phyloP scores from a whole-genome alignment of 2,113 vertebrate species.

The Alces alces region DNA sequence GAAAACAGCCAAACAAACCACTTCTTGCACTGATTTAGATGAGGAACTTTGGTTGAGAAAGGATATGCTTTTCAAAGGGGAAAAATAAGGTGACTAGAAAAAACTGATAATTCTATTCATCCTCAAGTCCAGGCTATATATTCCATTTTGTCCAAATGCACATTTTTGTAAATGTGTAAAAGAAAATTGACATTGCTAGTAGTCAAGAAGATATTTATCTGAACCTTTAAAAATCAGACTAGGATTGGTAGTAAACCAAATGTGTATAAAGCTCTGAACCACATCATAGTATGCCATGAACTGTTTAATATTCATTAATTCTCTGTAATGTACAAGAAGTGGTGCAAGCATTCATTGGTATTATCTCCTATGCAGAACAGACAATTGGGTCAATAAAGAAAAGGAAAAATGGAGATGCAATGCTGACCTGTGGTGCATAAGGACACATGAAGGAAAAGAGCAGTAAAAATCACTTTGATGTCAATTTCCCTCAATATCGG shows the following conservation, averaged over 20 bases:
- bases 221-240: constrained; percentile 10
- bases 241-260: not conserved
- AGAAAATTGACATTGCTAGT: not conserved
- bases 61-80: not conserved
- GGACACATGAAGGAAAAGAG: not conserved
- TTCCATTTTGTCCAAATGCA: constrained; percentile 20
- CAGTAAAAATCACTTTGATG: not conserved
- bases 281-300: not conserved
- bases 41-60: not conserved
- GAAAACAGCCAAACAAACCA: not conserved
- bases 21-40: not conserved
- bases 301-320: not conserved
- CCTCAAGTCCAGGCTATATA: not conserved
- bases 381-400: not conserved
- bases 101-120: constrained; percentile 7
- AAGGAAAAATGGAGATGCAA: constrained; percentile 2
- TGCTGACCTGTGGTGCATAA: not conserved
- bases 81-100: not conserved
- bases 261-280: not conserved
- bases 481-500: not conserved
- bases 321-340: not conserved
- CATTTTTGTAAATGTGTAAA: constrained; percentile 12
- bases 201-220: not conserved
- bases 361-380: not conserved
- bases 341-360: not conserved